Evolutionary conservation across 2,888 invertebrate genomes (phyloP), one percentile per base, ranked within the genome.

Genomic region (Fabriciana adippe): DNA sequence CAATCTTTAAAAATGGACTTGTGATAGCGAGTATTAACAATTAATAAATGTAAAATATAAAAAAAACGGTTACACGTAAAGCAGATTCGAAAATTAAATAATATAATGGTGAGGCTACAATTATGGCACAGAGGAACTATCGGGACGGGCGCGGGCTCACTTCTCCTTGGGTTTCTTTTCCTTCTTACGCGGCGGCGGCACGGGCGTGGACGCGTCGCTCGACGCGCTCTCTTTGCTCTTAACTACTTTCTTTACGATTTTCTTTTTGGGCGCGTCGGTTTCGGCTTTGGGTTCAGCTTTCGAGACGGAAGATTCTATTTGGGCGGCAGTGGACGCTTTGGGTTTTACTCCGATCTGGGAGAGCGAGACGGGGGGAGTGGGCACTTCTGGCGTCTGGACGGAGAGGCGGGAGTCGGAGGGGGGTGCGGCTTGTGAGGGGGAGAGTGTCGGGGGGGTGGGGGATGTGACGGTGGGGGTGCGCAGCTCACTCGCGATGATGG

Each of bases 91-190:
- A 82, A 82, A 86, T 87, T 82, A 86, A 84, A 86, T 84, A 84
- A 83, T 76, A 84, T 82, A 85, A 80, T 83, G 78, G 79, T 80
- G 79, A 85, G 85, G 83, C 83, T 88, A 89, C 77, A 83, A 79
- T 79, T 89, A 91, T 92, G 92, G 92, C 92, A 91, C 92, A 85
- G 87, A 88, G 88, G 89, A 89, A 89, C 85, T 85, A 79, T 79
- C 82, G 82, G 80, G 80, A 72, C 78, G 73, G 78, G 81, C 79
- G 78, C 75, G 79, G 83, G 84, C 86, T 90, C 86, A 90, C 81
- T 90, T 88, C 75, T 93, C 90, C 88, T 93, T 93, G 82, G 92
- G 93, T 76, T 93, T 93, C 85, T 93, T 93, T 82, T 92, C 92
- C 84, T 93, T 93, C 84, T 93, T 93, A 73, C 93, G 89, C 73